These are phyloP conservation scores for Ceuthmochares aereus DNA, from an alignment of 2,113 vertebrate genomes.

Conservation along the genomic window DNA sequence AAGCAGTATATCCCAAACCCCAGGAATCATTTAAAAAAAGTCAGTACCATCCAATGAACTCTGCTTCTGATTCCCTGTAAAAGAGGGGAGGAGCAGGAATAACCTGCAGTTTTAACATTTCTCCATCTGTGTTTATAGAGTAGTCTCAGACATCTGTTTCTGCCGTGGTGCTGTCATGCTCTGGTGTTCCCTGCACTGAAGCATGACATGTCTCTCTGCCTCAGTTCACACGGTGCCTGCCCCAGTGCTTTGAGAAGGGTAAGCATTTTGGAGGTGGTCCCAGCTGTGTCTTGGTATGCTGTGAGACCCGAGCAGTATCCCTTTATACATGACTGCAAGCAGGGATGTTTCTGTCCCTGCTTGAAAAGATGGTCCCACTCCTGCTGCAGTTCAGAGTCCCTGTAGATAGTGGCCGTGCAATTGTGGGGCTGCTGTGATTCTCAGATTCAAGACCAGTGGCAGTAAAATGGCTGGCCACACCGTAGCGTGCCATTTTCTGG, in stretches of 20 bases:
- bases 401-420: rapidly evolving
- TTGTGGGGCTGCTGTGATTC: rapidly evolving
- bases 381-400: background rate
- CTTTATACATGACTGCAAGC: rapidly evolving
- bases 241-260: rapidly evolving
- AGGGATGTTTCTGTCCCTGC: background rate
- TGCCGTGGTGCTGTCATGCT: background rate
- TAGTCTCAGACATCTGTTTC: conserved; percentile 13
- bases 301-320: background rate
- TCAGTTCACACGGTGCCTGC: rapidly evolving
- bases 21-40: background rate
- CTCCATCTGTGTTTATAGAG: background rate
- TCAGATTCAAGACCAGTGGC: rapidly evolving
- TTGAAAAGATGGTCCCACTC: no score
- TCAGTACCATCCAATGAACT: background rate
- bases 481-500: background rate
- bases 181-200: background rate
- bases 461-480: background rate
- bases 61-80: background rate
- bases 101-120: background rate
- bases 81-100: background rate
- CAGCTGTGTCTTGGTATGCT: background rate
- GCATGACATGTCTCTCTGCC: background rate
- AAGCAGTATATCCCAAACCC: background rate
- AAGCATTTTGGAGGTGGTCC: background rate